phyloP scores from a whole-genome alignment of 2,113 vertebrate genomes.

The Felis chaus region DNA sequence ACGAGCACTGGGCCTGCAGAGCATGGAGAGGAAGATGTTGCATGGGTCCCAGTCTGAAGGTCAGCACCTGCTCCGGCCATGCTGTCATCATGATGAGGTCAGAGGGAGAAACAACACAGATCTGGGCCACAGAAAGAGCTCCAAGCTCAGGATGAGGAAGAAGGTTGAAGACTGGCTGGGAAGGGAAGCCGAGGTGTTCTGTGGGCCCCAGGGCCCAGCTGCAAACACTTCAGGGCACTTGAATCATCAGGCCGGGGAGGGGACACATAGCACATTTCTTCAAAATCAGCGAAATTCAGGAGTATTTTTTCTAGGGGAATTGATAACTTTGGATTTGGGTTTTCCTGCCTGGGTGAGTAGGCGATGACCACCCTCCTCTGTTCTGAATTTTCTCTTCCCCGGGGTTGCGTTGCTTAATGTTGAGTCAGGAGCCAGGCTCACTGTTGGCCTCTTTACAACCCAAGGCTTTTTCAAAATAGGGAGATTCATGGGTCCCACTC shows the following conservation, averaged over 20 bases:
- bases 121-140: not conserved
- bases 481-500: not conserved
- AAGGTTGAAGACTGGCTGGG: fast-evolving
- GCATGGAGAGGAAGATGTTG: fast-evolving
- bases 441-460: not conserved
- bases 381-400: not conserved
- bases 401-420: not conserved
- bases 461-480: not conserved
- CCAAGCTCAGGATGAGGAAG: no score
- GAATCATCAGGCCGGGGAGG: no score
- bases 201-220: not conserved
- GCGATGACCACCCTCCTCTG: not conserved
- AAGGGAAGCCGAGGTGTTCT: not conserved
- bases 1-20: not conserved
- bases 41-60: not conserved
- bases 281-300: not conserved
- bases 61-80: not conserved
- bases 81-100: not conserved
- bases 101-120: not conserved
- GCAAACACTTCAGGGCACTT: not conserved
- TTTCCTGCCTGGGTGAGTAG: not conserved
- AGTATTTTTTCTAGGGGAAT: not conserved
- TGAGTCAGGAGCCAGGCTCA: not conserved
- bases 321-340: not conserved
- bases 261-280: not conserved